Evolutionary conservation across 2,797 vertebrate genomes (phyloP), one percentile per base, ranked within the genome.

Genomic region (Hypotaenidia philippensis): DNA sequence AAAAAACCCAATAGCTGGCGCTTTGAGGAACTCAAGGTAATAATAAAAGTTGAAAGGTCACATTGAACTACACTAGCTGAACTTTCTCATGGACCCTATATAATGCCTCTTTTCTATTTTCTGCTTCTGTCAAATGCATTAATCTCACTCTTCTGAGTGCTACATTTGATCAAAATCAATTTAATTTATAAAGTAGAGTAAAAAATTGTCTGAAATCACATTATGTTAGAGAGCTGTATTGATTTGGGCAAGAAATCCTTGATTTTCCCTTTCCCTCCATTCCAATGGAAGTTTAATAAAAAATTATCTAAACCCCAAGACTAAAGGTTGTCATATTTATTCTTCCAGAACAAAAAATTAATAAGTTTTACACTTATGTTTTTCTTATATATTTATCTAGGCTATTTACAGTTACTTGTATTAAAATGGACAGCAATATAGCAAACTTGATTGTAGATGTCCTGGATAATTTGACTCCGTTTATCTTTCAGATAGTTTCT

Each of bases 121-220:
- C 45, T 72, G 47, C 32, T 90, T 88, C 88, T 79, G 89, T 81
- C 90, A 92, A 26, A 87, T 61, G 27, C 68, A 89, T 92, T 74
- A 83, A 92, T 92, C 75, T 84, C 87, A 87, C 56, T 84, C 90
- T 93, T 25, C 38, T 63, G 89, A 94, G 77, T 78, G 75, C 26
- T 95, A 84, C 13, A 61, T 93, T 92, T 83, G 25, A 69, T 88
- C 50, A 41, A 94, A 94, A 78, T 23, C 40, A 19, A 65, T 89
- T 87, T 50, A 1, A 57, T 82, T 83, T 38, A 19, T 57, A 83
- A 88, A 88, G 34, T 17, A 66, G 34, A 93, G 19, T n/a, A 49
- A 56, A 81, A 86, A 86, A 87, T 50, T 6, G 6, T 27, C 38
- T n/a, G 34, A 81, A 94, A 68, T 50, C 5, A n/a, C 26, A 16